Conservation (phyloP, 2,797 vertebrate genomes). For the Scyliorhinus canicula region DNA sequence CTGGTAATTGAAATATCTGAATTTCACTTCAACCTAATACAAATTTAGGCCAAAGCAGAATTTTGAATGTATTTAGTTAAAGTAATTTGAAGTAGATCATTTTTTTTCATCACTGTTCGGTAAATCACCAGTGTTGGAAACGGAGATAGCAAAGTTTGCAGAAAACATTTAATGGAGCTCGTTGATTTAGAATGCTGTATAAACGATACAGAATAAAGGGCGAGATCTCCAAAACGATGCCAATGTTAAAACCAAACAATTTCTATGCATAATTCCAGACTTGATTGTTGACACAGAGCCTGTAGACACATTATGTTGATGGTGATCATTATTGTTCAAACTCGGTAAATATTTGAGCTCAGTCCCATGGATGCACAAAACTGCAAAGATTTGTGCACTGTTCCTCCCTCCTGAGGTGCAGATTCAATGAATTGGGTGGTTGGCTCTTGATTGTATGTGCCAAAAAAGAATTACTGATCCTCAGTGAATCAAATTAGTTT, state of each 20-base stretch:
- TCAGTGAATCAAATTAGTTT: not conserved
- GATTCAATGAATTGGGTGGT: not conserved
- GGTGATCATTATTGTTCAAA: not conserved
- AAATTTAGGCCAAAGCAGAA: too few species aligned
- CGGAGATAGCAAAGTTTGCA: not conserved
- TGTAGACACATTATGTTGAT: not conserved
- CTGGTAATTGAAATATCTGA: not conserved
- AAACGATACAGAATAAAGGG: not conserved
- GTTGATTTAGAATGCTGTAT: slow-evolving; percentile 12
- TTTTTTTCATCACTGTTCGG: not conserved
- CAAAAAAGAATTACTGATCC: not conserved
- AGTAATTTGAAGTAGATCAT: not conserved
- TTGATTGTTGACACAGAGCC: not conserved
- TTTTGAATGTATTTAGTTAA: not conserved
- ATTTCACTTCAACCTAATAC: not conserved
- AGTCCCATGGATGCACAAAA: not conserved
- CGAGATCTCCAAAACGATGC: not conserved
- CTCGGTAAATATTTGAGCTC: not conserved
- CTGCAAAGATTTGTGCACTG: not conserved
- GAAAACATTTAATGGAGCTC: not conserved
- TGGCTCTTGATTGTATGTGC: not conserved
- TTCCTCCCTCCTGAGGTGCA: not conserved
- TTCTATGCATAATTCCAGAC: not conserved
- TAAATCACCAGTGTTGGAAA: not conserved
- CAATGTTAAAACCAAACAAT: not conserved